These are phyloP conservation scores for Tiliqua scincoides DNA, from an alignment of 2,113 vertebrate species.

Conservation along the genomic window DNA sequence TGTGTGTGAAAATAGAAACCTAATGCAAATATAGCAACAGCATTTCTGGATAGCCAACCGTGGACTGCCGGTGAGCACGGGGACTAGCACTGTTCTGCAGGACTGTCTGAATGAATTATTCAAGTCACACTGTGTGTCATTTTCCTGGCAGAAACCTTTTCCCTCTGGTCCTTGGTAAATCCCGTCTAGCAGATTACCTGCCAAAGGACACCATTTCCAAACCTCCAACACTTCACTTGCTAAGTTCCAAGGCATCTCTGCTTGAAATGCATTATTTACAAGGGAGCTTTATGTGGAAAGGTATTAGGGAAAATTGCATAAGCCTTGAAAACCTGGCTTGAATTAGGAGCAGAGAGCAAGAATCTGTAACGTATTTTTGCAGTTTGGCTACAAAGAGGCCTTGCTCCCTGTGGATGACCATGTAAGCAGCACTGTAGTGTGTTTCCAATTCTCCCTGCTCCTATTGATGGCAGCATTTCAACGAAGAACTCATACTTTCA, in stretches of 20 bases:
- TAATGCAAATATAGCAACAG: neutral
- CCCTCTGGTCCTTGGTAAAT: constrained; percentile 6
- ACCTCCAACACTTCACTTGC: constrained; percentile 14
- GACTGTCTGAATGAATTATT: constrained; percentile 42
- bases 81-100: neutral
- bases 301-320: constrained; percentile 15
- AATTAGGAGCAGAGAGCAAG: constrained; percentile 19
- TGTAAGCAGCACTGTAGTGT: constrained; percentile 1
- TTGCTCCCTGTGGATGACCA: neutral
- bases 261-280: constrained; percentile 5
- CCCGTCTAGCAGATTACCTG: constrained; percentile 24
- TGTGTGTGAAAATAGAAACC: neutral
- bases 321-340: constrained; percentile 2
- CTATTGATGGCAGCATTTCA: constrained; percentile 10
- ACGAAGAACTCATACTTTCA: constrained; percentile 23
- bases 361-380: neutral
- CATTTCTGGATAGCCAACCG: neutral
- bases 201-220: accelerated
- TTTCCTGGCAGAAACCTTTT: constrained; percentile 38
- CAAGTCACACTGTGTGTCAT: constrained; percentile 13
- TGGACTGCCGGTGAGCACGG: constrained; percentile 24
- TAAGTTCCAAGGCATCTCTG: neutral
- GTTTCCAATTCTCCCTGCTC: constrained; percentile 28
- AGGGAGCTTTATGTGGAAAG: constrained; percentile 4
- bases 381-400: neutral